These are phyloP conservation scores for Standfussiana lucernea DNA, from an alignment of 2,888 invertebrate species.

Conservation along the genomic window DNA sequence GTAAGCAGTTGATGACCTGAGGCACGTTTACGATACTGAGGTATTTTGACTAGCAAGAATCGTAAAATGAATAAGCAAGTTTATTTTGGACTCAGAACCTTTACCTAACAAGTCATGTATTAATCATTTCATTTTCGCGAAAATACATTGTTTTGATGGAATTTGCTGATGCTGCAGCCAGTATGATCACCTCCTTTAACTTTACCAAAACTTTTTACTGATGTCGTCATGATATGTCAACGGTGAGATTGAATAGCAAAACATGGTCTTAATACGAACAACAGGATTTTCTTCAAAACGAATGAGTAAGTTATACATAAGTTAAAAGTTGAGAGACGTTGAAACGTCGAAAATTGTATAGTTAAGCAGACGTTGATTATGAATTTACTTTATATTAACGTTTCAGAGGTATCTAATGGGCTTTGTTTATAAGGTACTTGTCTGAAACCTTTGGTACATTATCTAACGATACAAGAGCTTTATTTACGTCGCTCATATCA, in stretches of 20 bases:
- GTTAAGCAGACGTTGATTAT: slow-evolving; percentile 7
- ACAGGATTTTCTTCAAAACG: not conserved
- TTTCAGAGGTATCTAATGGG: not conserved
- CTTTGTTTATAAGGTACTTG: not conserved
- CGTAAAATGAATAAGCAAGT: not conserved
- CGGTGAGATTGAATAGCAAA: not conserved
- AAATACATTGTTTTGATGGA: not conserved
- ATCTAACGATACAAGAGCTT: not conserved
- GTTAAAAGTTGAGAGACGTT: not conserved
- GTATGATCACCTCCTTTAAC: not conserved
- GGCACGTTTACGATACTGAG: too few species aligned
- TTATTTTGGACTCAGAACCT: not conserved
- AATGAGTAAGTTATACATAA: not conserved
- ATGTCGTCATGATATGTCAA: not conserved
- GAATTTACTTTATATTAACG: not conserved
- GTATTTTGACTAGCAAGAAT: not conserved
- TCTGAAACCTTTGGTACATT: not conserved
- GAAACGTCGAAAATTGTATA: not conserved
- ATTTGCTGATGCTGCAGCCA: not conserved
- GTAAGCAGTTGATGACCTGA: not conserved
- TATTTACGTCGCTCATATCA: not conserved
- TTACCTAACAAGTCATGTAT: not conserved
- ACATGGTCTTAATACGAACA: not conserved
- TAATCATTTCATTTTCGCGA: not conserved
- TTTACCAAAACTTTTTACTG: not conserved